A percentile compares a stretch with the other conserved stretches of the same genome.
These are phyloP conservation scores for Rousettus leschenaultii DNA, from an alignment of 2,113 vertebrate genomes.

Conservation along the genomic window DNA sequence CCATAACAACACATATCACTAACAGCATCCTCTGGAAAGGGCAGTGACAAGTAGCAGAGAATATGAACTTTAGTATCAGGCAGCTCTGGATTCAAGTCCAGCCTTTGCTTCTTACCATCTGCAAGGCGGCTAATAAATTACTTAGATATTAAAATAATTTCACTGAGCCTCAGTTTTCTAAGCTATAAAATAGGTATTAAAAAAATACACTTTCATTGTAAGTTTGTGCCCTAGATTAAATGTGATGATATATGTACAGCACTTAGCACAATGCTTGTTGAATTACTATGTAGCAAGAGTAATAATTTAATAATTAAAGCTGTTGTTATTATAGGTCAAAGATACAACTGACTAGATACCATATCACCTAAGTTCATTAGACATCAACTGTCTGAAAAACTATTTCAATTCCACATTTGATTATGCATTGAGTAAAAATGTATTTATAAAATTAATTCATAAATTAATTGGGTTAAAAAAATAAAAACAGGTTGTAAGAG, in stretches of 20 bases:
- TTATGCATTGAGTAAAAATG: constrained; percentile 12
- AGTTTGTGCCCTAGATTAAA: neutral
- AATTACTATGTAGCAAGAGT: neutral
- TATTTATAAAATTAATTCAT: constrained; percentile 66
- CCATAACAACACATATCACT: neutral
- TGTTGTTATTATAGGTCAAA: neutral
- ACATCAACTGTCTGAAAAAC: constrained; percentile 18
- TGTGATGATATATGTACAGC: neutral
- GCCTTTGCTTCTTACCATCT: neutral
- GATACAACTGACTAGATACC: neutral
- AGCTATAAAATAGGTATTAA: neutral
- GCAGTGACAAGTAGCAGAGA: neutral
- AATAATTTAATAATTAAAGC: constrained; percentile 12
- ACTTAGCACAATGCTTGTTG: neutral
- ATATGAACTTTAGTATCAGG: neutral
- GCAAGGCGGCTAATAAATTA: neutral
- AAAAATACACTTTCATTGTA: neutral
- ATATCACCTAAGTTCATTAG: neutral
- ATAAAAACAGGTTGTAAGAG: constrained; percentile 33
- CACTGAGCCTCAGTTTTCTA: neutral
- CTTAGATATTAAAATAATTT: neutral
- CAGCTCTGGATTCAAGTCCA: neutral
- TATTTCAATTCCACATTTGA: neutral
- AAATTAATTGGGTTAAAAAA: constrained; percentile 58
- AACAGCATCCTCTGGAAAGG: neutral